Percentiles rank a stretch among this genome's conserved stretches.
phyloP scores from a whole-genome alignment of 2,113 vertebrate species.

The Gymnocephalus cernua region DNA sequence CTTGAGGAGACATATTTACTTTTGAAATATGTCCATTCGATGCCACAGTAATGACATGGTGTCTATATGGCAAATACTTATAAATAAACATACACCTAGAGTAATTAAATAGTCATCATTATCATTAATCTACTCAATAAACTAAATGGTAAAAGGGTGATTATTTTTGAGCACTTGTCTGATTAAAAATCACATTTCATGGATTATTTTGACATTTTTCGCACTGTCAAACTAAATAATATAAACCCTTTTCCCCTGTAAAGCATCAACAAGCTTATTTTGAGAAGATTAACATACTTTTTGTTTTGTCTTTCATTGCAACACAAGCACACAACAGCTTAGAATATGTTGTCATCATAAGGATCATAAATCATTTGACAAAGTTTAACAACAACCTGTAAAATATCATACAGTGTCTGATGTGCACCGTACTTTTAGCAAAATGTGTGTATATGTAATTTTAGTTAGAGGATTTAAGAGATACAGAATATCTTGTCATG shows the following conservation, averaged over 20 bases:
- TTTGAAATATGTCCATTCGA: slow-evolving; percentile 19
- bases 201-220: neutral
- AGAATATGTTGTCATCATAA: neutral
- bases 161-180: neutral
- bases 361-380: slow-evolving; percentile 10
- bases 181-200: slow-evolving; percentile 1
- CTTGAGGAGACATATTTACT: slow-evolving; percentile 28
- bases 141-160: neutral
- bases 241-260: no score
- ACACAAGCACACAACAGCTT: neutral
- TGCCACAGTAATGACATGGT: neutral
- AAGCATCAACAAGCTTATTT: neutral
- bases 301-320: neutral
- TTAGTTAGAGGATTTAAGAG: neutral
- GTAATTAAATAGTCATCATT: neutral
- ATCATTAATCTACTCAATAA: neutral
- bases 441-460: neutral
- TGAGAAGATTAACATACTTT: no score
- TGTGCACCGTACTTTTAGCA: neutral
- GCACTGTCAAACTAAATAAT: neutral
- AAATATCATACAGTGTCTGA: neutral
- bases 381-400: neutral
- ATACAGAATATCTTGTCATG: neutral
- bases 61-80: neutral
- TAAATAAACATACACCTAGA: neutral